Conservation (phyloP, 2,888 invertebrate species). For the Silvanus unidentatus region DNA sequence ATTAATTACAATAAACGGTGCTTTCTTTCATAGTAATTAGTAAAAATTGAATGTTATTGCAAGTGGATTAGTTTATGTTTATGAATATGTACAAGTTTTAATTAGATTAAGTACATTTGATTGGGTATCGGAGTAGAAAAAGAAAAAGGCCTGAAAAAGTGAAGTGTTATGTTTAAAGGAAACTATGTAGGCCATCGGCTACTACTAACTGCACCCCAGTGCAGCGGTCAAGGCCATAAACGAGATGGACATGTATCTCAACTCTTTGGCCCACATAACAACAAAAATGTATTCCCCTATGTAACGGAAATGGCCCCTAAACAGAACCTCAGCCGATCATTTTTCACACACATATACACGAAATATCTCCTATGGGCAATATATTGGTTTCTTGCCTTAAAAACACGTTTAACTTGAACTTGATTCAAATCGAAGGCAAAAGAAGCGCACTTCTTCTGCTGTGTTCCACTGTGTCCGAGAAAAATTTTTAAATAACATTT, state of each 20-base stretch:
- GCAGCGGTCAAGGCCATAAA: conserved; percentile 23
- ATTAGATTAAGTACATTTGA: too few species aligned
- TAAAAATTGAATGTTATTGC: too few species aligned
- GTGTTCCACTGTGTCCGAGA: background rate
- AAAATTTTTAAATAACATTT: background rate
- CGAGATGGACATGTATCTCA: conserved; percentile 8
- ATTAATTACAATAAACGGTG: too few species aligned
- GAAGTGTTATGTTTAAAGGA: background rate
- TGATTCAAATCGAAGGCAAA: too few species aligned
- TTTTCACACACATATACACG: conserved; percentile 1
- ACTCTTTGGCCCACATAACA: conserved; percentile 9
- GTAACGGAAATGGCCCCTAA: conserved; percentile 4
- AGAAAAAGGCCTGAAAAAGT: too few species aligned
- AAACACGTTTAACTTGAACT: too few species aligned
- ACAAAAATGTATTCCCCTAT: background rate
- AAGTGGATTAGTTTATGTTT: too few species aligned
- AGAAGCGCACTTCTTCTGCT: background rate
- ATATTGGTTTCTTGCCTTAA: too few species aligned
- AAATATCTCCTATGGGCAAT: too few species aligned
- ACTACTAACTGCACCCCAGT: conserved; percentile 15
- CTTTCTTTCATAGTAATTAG: too few species aligned
- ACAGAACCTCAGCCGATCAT: conserved; percentile 1
- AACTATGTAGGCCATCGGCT: conserved; percentile 19
- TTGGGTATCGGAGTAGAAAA: too few species aligned
- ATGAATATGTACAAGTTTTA: too few species aligned